A percentile compares a stretch with the other conserved stretches of the same genome.
These are phyloP conservation scores for Syngnathus typhle DNA, from an alignment of 2,113 vertebrate species.

Conservation along the genomic window DNA sequence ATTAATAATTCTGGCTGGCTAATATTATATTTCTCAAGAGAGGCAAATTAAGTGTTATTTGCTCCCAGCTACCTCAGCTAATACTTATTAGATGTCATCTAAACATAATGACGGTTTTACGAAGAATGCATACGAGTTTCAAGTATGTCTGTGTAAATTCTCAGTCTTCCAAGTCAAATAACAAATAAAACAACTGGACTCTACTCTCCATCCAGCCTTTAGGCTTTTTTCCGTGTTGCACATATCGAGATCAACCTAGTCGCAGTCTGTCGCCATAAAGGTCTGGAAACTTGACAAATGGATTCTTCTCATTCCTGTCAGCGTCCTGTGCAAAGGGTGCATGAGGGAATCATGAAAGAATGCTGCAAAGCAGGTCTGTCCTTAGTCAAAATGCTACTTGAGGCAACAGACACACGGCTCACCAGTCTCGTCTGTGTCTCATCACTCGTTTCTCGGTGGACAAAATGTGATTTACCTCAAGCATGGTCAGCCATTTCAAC, in stretches of 20 bases:
- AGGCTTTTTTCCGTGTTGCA: slow-evolving; percentile 29
- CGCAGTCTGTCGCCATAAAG: slow-evolving; percentile 45
- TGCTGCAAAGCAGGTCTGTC: slow-evolving; percentile 45
- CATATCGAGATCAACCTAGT: slow-evolving; percentile 21
- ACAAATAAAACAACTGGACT: too few relatives aligned
- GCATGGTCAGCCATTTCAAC: slow-evolving; percentile 15
- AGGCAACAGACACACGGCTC: slow-evolving; percentile 29
- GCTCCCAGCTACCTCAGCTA: not conserved
- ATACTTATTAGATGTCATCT: not conserved
- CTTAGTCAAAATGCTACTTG: slow-evolving; percentile 41
- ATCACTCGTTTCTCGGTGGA: slow-evolving; percentile 23
- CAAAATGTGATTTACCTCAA: slow-evolving; percentile 40
- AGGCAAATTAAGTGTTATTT: not conserved
- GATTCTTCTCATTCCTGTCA: slow-evolving; percentile 19
- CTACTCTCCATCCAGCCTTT: slow-evolving; percentile 11
- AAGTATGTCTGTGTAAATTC: not conserved
- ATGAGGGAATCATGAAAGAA: slow-evolving; percentile 35
- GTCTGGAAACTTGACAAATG: slow-evolving; percentile 48
- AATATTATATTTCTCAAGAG: not conserved
- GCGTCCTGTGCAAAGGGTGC: slow-evolving; percentile 42
- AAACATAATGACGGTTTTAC: slow-evolving; percentile 35
- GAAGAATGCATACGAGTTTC: not conserved
- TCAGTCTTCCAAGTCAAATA: not conserved
- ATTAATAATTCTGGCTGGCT: not conserved
- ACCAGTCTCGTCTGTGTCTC: slow-evolving; percentile 26